Base-by-base conservation (phyloP, 1,140 invertebrate species). In the Mercenaria mercenaria region DNA sequence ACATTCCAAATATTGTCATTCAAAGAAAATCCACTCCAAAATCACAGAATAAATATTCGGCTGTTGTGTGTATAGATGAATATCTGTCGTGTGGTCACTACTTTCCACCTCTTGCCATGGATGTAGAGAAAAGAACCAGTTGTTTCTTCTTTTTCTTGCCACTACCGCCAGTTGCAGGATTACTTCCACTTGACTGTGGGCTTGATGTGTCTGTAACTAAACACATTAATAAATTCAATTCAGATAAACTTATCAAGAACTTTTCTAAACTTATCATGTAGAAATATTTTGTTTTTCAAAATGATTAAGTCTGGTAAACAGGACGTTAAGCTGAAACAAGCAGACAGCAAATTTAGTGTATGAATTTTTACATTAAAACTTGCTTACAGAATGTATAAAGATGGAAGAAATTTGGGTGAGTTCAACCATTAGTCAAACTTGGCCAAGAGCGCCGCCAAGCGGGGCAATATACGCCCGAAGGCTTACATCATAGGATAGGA, bases 91-190 rank as follows among this genome's bases (percentile, higher is more conserved):
- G 52, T 56, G 20, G 6, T 20, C 74, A 29, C 74, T 79, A 56
- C 29, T 79, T 77, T 61, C 84, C 84, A 32, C 84, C 84, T 43
- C 88, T 72, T 61, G 88, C 88, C 88, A 89, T 89, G 3, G 88
- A 89, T 18, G 88, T 89, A n/a, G 88, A 89, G 50, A 89, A 89
- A 1, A 89, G 67, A 29, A 89, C 80, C 15, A 84, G 18, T 59
- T 89, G 88, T 77, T 89, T 89, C 67, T 89, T 89, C 56, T 89
- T 89, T 52, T 89, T 89, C 88, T 89, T 89, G 8, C 80, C 80
- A 56, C 61, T 77, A n/a, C 84, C 84, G 2, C 64, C 20, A 3
- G 39, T 39, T 29, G n/a, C 20, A 50, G 29, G 43, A 43, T 6
- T 41, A 18, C 43, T 41, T 18, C 83, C 85, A 79, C 20, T 47